Percentiles rank a stretch among this genome's conserved stretches.
Evolutionary conservation across 2,888 invertebrate species (phyloP).

Genomic region (Pyralis farinalis): DNA sequence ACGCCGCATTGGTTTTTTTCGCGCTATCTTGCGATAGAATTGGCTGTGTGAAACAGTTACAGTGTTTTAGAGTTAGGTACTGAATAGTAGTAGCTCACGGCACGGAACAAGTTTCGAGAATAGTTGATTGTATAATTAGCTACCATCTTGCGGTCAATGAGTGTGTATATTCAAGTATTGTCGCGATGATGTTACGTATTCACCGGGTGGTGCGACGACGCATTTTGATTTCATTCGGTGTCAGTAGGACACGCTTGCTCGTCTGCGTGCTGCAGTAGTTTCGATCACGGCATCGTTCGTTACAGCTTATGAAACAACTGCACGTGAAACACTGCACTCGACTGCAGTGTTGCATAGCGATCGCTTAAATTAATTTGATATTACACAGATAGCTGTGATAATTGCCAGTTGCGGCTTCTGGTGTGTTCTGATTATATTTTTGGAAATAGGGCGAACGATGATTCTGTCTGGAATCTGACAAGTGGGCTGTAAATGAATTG

Average conservation of each 20-base stretch:
- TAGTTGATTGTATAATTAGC: constrained; percentile 44
- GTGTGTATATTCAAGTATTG: constrained; percentile 32
- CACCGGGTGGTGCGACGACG: constrained; percentile 38
- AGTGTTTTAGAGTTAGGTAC: constrained; percentile 41
- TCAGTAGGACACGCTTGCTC: constrained; percentile 62
- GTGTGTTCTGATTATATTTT: constrained; percentile 33
- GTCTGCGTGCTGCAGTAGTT: constrained; percentile 38
- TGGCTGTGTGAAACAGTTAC: constrained; percentile 55
- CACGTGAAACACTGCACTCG: constrained; percentile 24
- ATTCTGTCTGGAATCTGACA: constrained; percentile 36
- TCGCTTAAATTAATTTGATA: constrained; percentile 27
- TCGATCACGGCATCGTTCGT: constrained; percentile 26
- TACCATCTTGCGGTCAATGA: constrained; percentile 42
- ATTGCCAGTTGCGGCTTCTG: constrained; percentile 29
- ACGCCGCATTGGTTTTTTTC: constrained; percentile 72
- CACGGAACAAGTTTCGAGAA: constrained; percentile 49
- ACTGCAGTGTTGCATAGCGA: constrained; percentile 16
- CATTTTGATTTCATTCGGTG: constrained; percentile 66
- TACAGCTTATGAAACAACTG: constrained; percentile 48
- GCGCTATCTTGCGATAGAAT: constrained; percentile 66
- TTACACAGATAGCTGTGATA: constrained; percentile 35
- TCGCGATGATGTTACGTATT: constrained; percentile 47
- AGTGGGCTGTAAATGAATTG: constrained; percentile 12
- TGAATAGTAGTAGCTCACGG: constrained; percentile 41
- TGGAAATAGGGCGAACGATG: constrained; percentile 40